phyloP scores from a whole-genome alignment of 2,113 vertebrate genomes.

The Stigmatopora argus region DNA sequence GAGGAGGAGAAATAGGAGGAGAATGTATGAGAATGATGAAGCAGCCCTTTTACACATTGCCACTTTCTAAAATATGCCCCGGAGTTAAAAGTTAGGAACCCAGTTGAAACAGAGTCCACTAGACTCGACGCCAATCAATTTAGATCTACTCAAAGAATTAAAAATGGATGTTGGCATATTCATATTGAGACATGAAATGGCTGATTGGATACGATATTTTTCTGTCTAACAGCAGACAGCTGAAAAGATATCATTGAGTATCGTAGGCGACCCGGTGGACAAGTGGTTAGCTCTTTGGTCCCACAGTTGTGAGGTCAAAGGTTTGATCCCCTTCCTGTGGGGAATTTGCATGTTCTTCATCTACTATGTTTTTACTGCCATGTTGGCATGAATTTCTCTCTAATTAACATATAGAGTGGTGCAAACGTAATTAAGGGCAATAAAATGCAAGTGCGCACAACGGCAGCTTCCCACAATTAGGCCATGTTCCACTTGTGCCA shows the following conservation, averaged over 20 bases:
- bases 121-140: not conserved
- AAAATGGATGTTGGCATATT: no score
- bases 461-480: not conserved
- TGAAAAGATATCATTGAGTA: no score
- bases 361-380: not conserved
- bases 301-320: no score
- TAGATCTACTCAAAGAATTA: not conserved
- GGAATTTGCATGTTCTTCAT: not conserved
- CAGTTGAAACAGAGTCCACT: not conserved
- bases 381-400: slow-evolving; percentile 6
- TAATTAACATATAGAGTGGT: slow-evolving; percentile 6
- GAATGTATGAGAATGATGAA: slow-evolving; percentile 5
- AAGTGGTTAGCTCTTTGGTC: no score
- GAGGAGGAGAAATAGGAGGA: not conserved
- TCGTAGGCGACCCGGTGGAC: no score
- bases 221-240: no score
- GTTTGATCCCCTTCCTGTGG: no score
- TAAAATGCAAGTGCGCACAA: slow-evolving; percentile 7
- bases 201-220: no score
- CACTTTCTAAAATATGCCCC: slow-evolving; percentile 3
- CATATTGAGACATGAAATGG: no score
- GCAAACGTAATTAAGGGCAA: slow-evolving; percentile 8
- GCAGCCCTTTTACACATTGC: not conserved
- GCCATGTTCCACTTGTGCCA: slow-evolving; percentile 12
- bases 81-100: not conserved